phyloP scores from a whole-genome alignment of 2,888 invertebrate species.

The Hemithea aestivaria region DNA sequence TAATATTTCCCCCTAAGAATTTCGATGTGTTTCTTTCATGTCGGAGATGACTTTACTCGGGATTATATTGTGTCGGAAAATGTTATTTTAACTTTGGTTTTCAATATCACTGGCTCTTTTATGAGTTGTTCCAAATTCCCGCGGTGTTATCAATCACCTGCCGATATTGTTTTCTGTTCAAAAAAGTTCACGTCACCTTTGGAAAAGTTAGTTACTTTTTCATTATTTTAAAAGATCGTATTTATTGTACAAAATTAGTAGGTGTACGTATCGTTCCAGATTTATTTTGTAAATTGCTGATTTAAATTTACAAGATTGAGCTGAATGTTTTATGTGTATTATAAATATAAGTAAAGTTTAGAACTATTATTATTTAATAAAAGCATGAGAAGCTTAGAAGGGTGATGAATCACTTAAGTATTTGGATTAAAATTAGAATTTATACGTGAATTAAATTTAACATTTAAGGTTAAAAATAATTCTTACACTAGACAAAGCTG shows the following conservation, averaged over 20 bases:
- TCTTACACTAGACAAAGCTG: no score
- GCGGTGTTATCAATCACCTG: constrained; percentile 35
- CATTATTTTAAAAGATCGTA: constrained; percentile 4
- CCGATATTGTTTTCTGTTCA: constrained; percentile 21
- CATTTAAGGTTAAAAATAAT: no score
- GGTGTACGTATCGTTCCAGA: no score
- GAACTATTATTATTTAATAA: no score
- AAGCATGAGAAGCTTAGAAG: no score
- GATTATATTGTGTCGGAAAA: constrained; percentile 67
- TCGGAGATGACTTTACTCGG: constrained; percentile 71
- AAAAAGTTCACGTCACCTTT: constrained; percentile 11
- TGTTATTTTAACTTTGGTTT: constrained; percentile 55
- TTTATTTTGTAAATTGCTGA: no score
- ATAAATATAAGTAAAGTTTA: no score
- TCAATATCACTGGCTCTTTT: constrained; percentile 45
- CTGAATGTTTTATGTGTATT: no score
- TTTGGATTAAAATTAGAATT: no score
- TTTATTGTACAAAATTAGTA: constrained; percentile 2
- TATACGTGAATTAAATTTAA: no score
- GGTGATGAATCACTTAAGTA: no score
- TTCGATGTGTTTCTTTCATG: constrained; percentile 76
- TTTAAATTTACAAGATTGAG: no score
- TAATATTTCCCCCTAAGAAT: constrained; percentile 78
- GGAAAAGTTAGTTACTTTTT: constrained; percentile 3
- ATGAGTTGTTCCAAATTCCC: constrained; percentile 32